Evolutionary conservation across 2,113 vertebrate species (phyloP).

Genomic region (Melanocharis versteri): DNA sequence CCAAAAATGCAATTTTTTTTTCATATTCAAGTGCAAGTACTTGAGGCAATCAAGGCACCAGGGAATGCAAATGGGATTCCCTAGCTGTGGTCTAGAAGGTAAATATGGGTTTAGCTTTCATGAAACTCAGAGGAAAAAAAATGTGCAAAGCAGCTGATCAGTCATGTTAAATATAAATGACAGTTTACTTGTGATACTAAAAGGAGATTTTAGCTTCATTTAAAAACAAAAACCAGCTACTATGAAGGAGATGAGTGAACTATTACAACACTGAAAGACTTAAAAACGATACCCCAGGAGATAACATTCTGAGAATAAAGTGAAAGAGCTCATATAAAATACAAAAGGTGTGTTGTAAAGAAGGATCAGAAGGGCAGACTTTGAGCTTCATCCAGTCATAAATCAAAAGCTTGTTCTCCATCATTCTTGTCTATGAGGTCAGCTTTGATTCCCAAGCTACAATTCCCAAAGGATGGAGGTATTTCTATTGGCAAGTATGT

Average conservation of each 20-base stretch:
- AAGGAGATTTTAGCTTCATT: background rate
- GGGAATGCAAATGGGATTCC: background rate
- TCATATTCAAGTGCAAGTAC: background rate
- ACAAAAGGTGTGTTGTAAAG: slow-evolving; percentile 71
- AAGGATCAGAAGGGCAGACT: slow-evolving; percentile 68
- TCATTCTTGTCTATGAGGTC: slow-evolving; percentile 56
- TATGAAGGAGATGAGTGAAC: slow-evolving; percentile 45
- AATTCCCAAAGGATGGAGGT: slow-evolving; percentile 56
- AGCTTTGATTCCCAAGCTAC: slow-evolving; percentile 65
- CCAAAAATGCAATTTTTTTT: background rate
- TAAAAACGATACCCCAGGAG: slow-evolving; percentile 50
- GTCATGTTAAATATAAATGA: background rate
- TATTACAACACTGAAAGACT: slow-evolving; percentile 30
- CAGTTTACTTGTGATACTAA: background rate
- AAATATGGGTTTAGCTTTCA: background rate
- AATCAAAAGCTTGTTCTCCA: slow-evolving; percentile 67
- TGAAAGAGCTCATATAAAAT: slow-evolving; percentile 60
- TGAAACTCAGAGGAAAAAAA: fast-evolving
- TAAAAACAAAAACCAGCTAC: background rate
- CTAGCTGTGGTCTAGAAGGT: background rate
- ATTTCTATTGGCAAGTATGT: slow-evolving; percentile 61
- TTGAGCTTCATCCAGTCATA: slow-evolving; percentile 64
- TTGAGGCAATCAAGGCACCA: background rate
- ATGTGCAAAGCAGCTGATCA: background rate
- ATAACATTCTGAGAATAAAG: slow-evolving; percentile 59